A percentile compares a stretch with the other conserved stretches of the same genome.
Conservation (phyloP, 1,140 invertebrate species). For the Thalassaphorura encarpata region DNA sequence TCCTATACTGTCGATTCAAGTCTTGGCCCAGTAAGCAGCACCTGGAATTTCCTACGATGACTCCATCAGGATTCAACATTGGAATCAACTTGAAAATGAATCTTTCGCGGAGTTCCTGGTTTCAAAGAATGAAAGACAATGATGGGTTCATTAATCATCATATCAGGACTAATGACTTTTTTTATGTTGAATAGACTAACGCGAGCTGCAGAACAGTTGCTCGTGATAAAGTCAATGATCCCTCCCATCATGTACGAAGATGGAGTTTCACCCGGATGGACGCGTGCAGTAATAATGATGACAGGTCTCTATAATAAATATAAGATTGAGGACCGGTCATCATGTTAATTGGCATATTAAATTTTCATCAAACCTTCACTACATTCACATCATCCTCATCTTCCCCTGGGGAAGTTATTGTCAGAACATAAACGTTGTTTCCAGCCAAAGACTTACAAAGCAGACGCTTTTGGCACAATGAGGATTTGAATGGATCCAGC, state of each 20-base stretch:
- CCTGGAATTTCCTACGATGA: slow-evolving; percentile 85
- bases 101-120: slow-evolving; percentile 69
- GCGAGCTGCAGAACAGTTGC: slow-evolving; percentile 41
- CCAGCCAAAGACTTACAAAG: slow-evolving; percentile 76
- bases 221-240: slow-evolving; percentile 78
- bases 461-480: slow-evolving; percentile 62
- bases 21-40: slow-evolving; percentile 79
- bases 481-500: slow-evolving; percentile 41
- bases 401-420: slow-evolving; percentile 53
- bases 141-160: slow-evolving; percentile 29
- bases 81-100: slow-evolving; percentile 95
- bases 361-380: neutral
- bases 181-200: slow-evolving; percentile 3
- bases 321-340: slow-evolving; percentile 2
- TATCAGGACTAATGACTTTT: neutral
- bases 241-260: slow-evolving; percentile 97
- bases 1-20: slow-evolving; percentile 78
- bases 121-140: slow-evolving; percentile 27
- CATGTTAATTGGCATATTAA: neutral
- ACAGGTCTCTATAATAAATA: slow-evolving; percentile 39
- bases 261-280: slow-evolving; percentile 93
- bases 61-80: slow-evolving; percentile 92
- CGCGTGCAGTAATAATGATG: slow-evolving; percentile 76
- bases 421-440: slow-evolving; percentile 85
- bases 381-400: slow-evolving; percentile 6